Base-by-base conservation (phyloP, 2,888 invertebrate genomes). In the Oscheius myriophilus region DNA sequence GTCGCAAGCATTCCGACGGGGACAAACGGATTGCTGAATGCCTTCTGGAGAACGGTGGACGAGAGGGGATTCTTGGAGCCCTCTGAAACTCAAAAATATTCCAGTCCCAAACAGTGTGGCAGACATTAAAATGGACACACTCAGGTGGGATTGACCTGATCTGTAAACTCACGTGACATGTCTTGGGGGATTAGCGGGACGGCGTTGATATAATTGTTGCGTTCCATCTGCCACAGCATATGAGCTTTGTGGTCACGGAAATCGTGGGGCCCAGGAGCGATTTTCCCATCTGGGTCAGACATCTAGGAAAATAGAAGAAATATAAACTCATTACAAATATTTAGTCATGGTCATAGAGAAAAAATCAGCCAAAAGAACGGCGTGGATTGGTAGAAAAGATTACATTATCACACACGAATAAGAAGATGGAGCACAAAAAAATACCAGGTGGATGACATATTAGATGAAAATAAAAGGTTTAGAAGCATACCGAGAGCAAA, bases 1-100 rank as follows among this genome's bases (percentile, higher is more conserved):
- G 82, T 82, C 12, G 82, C 73, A 11, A 73, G 49, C 81, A 82
- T 81, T 57, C 82, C 82, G 46, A 82, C 49, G n/a, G 82, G 82
- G 12, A 82, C 79, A 23, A 82, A 73, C 14, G 82, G 82, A 67
- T 82, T 82, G 46, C 69, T 68, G 57, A 79, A 59, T 41, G 78
- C 75, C 61, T 80, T 79, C 69, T 75, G 73, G 33, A 81, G 70
- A 3, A 71, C 75, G 1, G 76, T 67, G 11, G 70, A 64, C 11
- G 75, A 59, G 1, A 58, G 41, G 3, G 72, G 53, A 4, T 61
- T 46, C 49, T 69, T 53, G 14, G 75, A 77, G 16, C 74, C 77
- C 23, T 61, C 67, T 61, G 23, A 25, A 61, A 49, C 42, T 18
- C 33, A 57, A 4, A 4, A 4, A 18, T 57, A 25, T 2, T 2